These are phyloP conservation scores for Oligia fasciuncula DNA, from an alignment of 2,888 invertebrate genomes.

Conservation along the genomic window DNA sequence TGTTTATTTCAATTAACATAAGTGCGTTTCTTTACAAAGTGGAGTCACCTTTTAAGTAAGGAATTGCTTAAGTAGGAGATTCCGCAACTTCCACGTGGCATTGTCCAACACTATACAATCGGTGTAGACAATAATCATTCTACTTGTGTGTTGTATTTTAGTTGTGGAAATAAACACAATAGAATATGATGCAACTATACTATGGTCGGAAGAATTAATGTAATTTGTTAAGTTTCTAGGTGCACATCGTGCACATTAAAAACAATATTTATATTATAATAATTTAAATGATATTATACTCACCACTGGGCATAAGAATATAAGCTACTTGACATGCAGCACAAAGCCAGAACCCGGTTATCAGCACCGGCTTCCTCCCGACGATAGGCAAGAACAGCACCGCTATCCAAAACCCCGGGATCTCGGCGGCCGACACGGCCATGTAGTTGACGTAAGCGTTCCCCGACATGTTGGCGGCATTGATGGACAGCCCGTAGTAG, in stretches of 20 bases:
- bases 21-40: neutral
- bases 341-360: conserved; percentile 89
- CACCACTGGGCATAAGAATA: conserved; percentile 88
- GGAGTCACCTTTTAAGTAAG: neutral
- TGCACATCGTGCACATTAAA: no score
- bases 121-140: neutral
- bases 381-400: conserved; percentile 89
- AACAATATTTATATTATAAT: no score
- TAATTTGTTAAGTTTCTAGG: no score
- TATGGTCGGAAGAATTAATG: neutral
- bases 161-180: neutral
- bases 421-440: conserved; percentile 90
- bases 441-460: conserved; percentile 91
- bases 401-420: conserved; percentile 92
- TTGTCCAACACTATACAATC: neutral
- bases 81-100: neutral
- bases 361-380: conserved; percentile 90
- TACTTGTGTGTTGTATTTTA: neutral
- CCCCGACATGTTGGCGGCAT: conserved; percentile 91
- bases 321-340: conserved; percentile 90
- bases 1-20: neutral
- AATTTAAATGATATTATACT: conserved; percentile 30
- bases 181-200: neutral
- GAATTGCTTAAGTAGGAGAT: neutral
- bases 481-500: conserved; percentile 91